Evolutionary conservation across 1,140 invertebrate species (phyloP).

Genomic region (Bicyclus anynana): DNA sequence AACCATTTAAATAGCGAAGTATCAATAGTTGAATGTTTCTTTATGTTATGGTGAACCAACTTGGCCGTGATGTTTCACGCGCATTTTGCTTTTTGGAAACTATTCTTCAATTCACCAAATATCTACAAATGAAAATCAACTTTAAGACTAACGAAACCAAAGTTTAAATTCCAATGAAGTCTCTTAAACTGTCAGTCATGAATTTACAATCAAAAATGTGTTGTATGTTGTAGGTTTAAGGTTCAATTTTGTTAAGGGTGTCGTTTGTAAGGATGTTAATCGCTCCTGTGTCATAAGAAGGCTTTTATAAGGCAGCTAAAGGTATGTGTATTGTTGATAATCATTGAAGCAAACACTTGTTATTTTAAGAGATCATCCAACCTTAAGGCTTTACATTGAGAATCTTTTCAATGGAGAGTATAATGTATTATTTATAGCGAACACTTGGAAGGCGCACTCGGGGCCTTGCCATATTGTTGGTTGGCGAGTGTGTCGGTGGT

Average conservation of each 20-base stretch:
- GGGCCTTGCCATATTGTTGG: slow-evolving; percentile 47
- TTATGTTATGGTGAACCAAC: slow-evolving; percentile 74
- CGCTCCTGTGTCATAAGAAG: slow-evolving; percentile 39
- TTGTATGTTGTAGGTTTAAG: slow-evolving; percentile 15
- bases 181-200: neutral
- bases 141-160: neutral
- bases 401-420: slow-evolving; percentile 61
- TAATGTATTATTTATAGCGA: slow-evolving; percentile 76
- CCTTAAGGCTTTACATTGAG: slow-evolving; percentile 67
- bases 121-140: slow-evolving; percentile 5
- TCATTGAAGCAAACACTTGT: slow-evolving; percentile 77
- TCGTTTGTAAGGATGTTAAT: slow-evolving; percentile 6
- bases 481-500: slow-evolving; percentile 28
- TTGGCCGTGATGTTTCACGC: slow-evolving; percentile 73
- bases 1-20: slow-evolving; percentile 71
- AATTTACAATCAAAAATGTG: slow-evolving; percentile 15
- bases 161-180: slow-evolving; percentile 20
- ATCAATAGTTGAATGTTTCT: slow-evolving; percentile 72
- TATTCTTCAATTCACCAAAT: slow-evolving; percentile 9
- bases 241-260: slow-evolving; percentile 13
- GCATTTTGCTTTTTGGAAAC: slow-evolving; percentile 59
- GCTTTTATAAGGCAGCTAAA: slow-evolving; percentile 72
- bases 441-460: slow-evolving; percentile 68
- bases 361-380: slow-evolving; percentile 77
- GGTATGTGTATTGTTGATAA: slow-evolving; percentile 72